Evolutionary conservation across 1,140 invertebrate species (phyloP), one percentile per base, ranked within the genome.

Genomic region (Penaeus chinensis): DNA sequence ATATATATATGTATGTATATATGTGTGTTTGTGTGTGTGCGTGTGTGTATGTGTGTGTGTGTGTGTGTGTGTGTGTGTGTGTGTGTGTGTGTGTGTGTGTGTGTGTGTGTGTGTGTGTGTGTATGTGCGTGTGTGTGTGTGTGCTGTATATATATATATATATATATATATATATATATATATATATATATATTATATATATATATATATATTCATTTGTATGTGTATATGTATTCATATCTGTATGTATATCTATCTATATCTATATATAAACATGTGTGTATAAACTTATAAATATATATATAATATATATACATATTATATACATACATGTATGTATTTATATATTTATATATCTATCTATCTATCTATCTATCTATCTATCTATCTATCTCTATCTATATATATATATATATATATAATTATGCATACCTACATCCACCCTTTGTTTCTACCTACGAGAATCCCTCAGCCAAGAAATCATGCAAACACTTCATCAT

Each of bases 381-480:
- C 3, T 66, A 24, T 66, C 3, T 66, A 7, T 66, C 3, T 66
- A 24, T 66, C 3, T 66, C 3, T 66, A 66, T 66, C 1, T 66
- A 66, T 66, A 66, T 66, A 66, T 66, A 66, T 66, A 66, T 66
- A 66, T n/a, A 66, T 66, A 66, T 66, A 66, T n/a, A 66, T 66
- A 32, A 1, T 32, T 2, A 32, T 32, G 32, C 32, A 32, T 32
- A 32, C 32, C 32, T 32, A 32, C 32, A 32, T 32, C 32, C 32
- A 32, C 32, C 32, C 32, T 32, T 32, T 32, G 32, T 32, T 32
- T 32, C 32, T 32, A 32, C 32, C 32, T 32, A 32, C 2, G 32
- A 32, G 32, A 32, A 32, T 32, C 32, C 32, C 32, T 32, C 32
- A 0, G 32, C 32, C 32, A 32, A 32, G 32, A 32, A 32, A 32